Conservation (phyloP, 2,888 invertebrate species). For the Drosophila barbarae region DNA sequence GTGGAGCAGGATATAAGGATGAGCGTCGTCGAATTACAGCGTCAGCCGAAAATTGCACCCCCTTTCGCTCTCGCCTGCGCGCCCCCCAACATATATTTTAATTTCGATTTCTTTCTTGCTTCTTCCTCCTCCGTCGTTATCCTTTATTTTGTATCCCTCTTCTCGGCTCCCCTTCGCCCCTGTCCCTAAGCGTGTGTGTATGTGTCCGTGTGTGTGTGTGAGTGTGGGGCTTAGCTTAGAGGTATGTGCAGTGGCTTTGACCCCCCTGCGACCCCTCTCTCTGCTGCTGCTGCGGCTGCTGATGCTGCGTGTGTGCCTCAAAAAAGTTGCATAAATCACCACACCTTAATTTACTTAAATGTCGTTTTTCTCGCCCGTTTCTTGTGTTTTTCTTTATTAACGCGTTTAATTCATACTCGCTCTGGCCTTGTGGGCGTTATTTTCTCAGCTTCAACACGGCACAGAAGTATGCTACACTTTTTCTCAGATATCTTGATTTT, state of each 20-base stretch:
- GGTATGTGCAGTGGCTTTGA: constrained; percentile 57
- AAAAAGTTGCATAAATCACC: constrained; percentile 78
- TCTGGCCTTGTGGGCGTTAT: constrained; percentile 29
- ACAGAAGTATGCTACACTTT: constrained; percentile 61
- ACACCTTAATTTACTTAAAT: constrained; percentile 77
- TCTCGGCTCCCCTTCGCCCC: constrained; percentile 19
- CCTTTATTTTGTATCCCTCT: constrained; percentile 64
- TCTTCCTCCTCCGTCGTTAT: constrained; percentile 58
- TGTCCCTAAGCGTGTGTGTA: constrained; percentile 8
- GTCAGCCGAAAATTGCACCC: constrained; percentile 65
- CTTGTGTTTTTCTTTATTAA: constrained; percentile 11
- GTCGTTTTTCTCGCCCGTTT: constrained; percentile 25
- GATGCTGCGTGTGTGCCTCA: constrained; percentile 44
- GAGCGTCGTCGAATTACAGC: constrained; percentile 70
- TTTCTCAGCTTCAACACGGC: constrained; percentile 19
- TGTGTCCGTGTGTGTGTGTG: constrained; percentile 26
- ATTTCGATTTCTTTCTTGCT: constrained; percentile 72
- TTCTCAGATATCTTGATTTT: constrained; percentile 27
- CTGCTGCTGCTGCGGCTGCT: constrained; percentile 6
- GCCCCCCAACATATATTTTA: constrained; percentile 63
- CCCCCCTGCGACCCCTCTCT: constrained; percentile 9
- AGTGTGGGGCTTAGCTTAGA: constrained; percentile 42
- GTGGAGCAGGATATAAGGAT: constrained; percentile 50
- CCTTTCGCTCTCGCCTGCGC: constrained; percentile 17
- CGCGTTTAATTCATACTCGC: constrained; percentile 19